Evolutionary conservation across 2,113 vertebrate species (phyloP), one percentile per base, ranked within the genome.

Genomic region (Sylvietta virens): DNA sequence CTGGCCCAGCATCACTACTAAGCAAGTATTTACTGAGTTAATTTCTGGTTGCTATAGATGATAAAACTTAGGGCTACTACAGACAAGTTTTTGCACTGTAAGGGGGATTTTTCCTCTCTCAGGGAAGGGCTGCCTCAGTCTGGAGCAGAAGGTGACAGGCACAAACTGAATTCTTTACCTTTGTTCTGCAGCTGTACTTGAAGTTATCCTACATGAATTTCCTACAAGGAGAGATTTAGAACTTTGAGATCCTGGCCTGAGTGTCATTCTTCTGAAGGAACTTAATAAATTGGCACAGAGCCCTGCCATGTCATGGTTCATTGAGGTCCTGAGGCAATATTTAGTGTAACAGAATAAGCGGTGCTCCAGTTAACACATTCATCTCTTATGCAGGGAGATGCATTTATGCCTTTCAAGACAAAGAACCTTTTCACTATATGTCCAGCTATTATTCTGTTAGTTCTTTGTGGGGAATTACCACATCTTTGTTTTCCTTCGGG

Each of bases 291-390:
- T 84, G 94, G 81, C 84, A 11, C 5, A 7, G 39, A 70, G 77
- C 86, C 83, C 71, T 92, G 80, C 72, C 22, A 2, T 80, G 82
- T 87, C 87, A 87, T 83, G 70, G 48, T 11, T 94, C 4, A 8
- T 14, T 48, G 76, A 64, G 71, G 42, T 83, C 88, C 88, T n/a
- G 60, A 56, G 86, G 86, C 89, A 95, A 72, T 92, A 92, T 93
- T 95, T 91, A 74, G 88, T 11, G 27, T 81, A 67, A 48, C 79
- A 92, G 93, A 93, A 88, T 78, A 94, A 96, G 62, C 90, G 81
- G 76, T 65, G 92, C 85, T 89, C 81, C 88, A 81, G 74, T 93
- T 90, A 74, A 50, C 88, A 81, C 58, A 69, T 8, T 28, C 79
- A 71, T 60, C 88, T 54, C 77, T 65, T 86, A 21, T 72, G 31